Percentiles rank a stretch among this genome's conserved stretches.
phyloP scores from a whole-genome alignment of 1,140 invertebrate species.

The Luehdorfia chinensis region DNA sequence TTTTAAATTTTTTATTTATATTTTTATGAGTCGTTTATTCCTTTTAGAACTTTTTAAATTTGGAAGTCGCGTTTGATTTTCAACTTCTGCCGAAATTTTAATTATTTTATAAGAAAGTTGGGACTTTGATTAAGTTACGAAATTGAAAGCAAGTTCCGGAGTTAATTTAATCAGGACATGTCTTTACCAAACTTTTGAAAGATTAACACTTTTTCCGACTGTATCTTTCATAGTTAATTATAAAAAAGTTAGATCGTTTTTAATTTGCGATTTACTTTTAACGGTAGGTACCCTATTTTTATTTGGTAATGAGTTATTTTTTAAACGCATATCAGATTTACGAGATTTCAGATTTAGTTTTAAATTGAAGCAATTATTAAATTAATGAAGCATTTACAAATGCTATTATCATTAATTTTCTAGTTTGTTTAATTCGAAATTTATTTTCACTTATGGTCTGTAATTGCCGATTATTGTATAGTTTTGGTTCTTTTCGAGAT shows the following conservation, averaged over 20 bases:
- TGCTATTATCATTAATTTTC: too few relatives aligned
- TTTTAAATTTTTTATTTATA: slow-evolving; percentile 24
- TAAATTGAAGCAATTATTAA: too few relatives aligned
- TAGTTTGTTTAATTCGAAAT: too few relatives aligned
- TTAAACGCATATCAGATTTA: too few relatives aligned
- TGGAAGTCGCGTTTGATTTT: slow-evolving; percentile 2
- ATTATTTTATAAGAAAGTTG: slow-evolving; percentile 13
- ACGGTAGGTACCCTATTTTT: neutral
- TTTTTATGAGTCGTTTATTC: neutral
- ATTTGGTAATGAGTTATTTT: too few relatives aligned
- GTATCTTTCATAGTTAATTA: slow-evolving; percentile 15
- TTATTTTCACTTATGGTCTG: too few relatives aligned
- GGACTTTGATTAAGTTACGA: slow-evolving; percentile 14
- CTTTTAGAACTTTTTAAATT: neutral
- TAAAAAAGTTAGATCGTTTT: neutral
- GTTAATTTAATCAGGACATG: slow-evolving; percentile 13
- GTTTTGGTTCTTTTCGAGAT: slow-evolving; percentile 5
- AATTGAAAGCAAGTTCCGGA: slow-evolving; percentile 15
- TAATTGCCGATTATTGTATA: neutral
- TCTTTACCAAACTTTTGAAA: slow-evolving; percentile 7
- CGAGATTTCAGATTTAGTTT: too few relatives aligned
- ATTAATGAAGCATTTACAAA: too few relatives aligned
- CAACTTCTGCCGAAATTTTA: slow-evolving; percentile 15
- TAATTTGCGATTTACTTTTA: neutral
- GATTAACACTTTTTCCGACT: slow-evolving; percentile 8